Percentiles rank a stretch among this genome's conserved stretches.
Evolutionary conservation across 1,140 invertebrate genomes (phyloP).

Genomic region (Amphibalanus amphitrite): DNA sequence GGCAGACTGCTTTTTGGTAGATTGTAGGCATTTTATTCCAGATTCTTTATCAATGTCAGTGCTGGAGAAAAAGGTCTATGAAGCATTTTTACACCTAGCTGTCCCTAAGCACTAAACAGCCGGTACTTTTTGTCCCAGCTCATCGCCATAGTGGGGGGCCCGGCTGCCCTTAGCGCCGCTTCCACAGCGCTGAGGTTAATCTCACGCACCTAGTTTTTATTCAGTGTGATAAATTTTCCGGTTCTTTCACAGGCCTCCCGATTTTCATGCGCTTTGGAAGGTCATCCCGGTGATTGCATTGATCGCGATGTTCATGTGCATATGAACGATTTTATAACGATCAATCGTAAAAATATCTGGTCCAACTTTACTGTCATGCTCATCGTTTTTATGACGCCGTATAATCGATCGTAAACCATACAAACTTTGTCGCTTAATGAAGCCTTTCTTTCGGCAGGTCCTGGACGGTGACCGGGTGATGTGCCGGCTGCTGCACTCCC

Average conservation of each 20-base stretch:
- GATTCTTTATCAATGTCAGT: too few species aligned
- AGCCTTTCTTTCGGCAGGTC: not conserved
- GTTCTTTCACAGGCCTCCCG: not conserved
- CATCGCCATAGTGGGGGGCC: too few species aligned
- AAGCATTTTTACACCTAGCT: too few species aligned
- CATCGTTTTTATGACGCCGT: not conserved
- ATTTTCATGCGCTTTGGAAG: not conserved
- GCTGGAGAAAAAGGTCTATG: too few species aligned
- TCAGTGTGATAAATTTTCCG: not conserved
- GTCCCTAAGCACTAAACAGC: too few species aligned
- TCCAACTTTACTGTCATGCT: not conserved
- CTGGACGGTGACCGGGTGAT: not conserved
- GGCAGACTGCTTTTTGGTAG: too few species aligned
- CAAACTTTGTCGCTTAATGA: not conserved
- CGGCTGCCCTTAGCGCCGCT: too few species aligned
- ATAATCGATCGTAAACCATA: not conserved
- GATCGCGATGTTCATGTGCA: not conserved
- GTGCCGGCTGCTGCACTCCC: not conserved
- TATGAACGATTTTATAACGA: not conserved
- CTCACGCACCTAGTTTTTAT: too few species aligned
- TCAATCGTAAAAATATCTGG: not conserved
- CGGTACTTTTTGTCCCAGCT: too few species aligned
- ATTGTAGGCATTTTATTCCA: too few species aligned
- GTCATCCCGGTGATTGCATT: not conserved
- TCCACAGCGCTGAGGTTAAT: too few species aligned